phyloP scores from a whole-genome alignment of 2,113 vertebrate genomes.

The Leptocoma aspasia region DNA sequence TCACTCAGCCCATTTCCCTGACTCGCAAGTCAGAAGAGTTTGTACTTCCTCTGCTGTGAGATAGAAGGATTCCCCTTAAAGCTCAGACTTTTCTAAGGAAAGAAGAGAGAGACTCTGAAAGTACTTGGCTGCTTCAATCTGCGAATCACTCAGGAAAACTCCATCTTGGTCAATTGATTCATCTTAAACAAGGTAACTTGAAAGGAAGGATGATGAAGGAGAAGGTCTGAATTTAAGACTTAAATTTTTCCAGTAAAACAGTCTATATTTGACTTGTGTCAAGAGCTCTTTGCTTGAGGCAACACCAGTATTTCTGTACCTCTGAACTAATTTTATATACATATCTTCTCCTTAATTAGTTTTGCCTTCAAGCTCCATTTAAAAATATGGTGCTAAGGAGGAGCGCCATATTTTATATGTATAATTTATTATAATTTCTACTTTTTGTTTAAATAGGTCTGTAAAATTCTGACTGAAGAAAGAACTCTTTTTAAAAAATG shows the following conservation, averaged over 20 bases:
- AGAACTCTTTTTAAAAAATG: background rate
- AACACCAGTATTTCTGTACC: background rate
- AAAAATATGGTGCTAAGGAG: background rate
- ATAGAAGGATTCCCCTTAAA: constrained; percentile 3
- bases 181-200: background rate
- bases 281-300: background rate
- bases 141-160: constrained; percentile 7
- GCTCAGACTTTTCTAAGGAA: background rate
- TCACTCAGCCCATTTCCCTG: background rate
- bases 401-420: too few species aligned
- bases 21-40: background rate
- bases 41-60: background rate
- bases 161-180: background rate
- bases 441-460: background rate
- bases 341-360: background rate
- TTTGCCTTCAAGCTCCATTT: constrained; percentile 10
- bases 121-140: background rate
- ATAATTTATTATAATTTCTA: background rate
- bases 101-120: constrained; percentile 5
- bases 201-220: background rate
- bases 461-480: background rate
- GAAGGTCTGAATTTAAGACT: background rate
- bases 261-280: background rate
- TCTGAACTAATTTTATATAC: background rate
- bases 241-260: background rate